Evolutionary conservation across 1,140 invertebrate genomes (phyloP).

Genomic region (Hormaphis cornu): DNA sequence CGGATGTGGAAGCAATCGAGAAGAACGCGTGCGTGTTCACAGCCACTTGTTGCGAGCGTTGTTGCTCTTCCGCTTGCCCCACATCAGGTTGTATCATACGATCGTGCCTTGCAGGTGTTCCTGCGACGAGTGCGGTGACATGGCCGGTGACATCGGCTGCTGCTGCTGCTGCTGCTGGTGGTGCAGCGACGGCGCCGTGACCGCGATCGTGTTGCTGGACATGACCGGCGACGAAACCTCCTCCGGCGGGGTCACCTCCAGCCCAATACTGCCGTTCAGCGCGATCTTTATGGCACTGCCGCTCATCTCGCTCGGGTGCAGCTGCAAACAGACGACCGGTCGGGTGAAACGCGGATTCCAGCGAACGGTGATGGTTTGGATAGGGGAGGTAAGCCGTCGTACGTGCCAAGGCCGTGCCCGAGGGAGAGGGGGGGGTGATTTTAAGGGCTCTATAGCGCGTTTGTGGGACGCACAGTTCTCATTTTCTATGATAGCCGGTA

Average conservation of each 20-base stretch:
- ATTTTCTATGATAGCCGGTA: no score
- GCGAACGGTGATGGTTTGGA: neutral
- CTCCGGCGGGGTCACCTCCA: slow-evolving; percentile 74
- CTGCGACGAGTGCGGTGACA: slow-evolving; percentile 48
- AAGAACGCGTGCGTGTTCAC: slow-evolving; percentile 10
- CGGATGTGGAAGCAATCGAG: slow-evolving; percentile 25
- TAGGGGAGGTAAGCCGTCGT: no score
- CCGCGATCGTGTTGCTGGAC: slow-evolving; percentile 48
- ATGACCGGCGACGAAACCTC: slow-evolving; percentile 49
- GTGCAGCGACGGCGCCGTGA: slow-evolving; percentile 45
- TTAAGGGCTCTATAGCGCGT: no score
- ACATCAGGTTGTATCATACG: slow-evolving; percentile 86
- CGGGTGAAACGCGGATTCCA: neutral
- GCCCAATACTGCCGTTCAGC: slow-evolving; percentile 71
- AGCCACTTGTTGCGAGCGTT: slow-evolving; percentile 48
- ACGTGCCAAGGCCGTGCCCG: no score
- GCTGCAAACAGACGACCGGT: slow-evolving; percentile 27
- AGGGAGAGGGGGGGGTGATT: no score
- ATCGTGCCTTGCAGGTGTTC: slow-evolving; percentile 76
- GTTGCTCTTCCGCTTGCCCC: slow-evolving; percentile 66
- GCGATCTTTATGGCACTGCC: slow-evolving; percentile 68
- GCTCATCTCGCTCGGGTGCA: slow-evolving; percentile 34
- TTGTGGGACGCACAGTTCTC: no score
- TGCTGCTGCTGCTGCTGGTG: slow-evolving; percentile 34
- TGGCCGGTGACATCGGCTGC: slow-evolving; percentile 35